These are phyloP conservation scores for Temnothorax rugatulus DNA, from an alignment of 2,888 invertebrate genomes.

Conservation along the genomic window DNA sequence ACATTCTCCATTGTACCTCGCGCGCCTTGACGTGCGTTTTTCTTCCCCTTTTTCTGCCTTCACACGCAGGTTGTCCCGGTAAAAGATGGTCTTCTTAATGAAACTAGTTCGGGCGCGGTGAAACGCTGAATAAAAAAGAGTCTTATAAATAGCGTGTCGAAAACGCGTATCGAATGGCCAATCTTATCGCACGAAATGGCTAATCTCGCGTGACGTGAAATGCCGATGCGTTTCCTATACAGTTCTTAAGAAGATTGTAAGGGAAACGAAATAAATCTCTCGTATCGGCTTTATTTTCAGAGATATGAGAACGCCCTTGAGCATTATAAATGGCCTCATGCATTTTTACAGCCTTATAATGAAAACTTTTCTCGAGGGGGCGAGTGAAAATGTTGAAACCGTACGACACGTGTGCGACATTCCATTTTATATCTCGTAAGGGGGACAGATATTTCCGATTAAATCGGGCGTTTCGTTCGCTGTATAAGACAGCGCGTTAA, in stretches of 20 bases:
- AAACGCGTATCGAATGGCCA: not conserved
- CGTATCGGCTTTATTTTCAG: slow-evolving; percentile 45
- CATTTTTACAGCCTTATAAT: slow-evolving; percentile 53
- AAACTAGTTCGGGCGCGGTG: not conserved
- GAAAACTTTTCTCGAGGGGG: slow-evolving; percentile 24
- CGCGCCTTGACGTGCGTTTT: slow-evolving; percentile 9
- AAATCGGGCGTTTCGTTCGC: slow-evolving; percentile 4
- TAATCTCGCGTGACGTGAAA: slow-evolving; percentile 1
- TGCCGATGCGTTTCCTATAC: slow-evolving; percentile 23
- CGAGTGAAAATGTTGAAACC: slow-evolving; percentile 22
- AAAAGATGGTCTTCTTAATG: slow-evolving; percentile 33
- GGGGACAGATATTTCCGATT: slow-evolving; percentile 34
- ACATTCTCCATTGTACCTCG: slow-evolving; percentile 18
- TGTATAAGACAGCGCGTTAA: not conserved
- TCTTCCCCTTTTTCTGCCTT: not conserved
- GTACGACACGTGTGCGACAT: slow-evolving; percentile 35
- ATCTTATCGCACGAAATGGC: not conserved
- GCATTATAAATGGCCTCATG: slow-evolving; percentile 44
- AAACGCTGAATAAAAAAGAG: not conserved
- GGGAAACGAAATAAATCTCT: slow-evolving; percentile 34
- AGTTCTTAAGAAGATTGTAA: slow-evolving; percentile 14
- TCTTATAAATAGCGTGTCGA: slow-evolving; percentile 14
- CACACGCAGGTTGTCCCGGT: not conserved
- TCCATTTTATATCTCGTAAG: slow-evolving; percentile 18
- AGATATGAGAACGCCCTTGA: slow-evolving; percentile 33